Evolutionary conservation across 1,140 invertebrate genomes (phyloP), one percentile per base, ranked within the genome.

Genomic region (Aphidius gifuensis): DNA sequence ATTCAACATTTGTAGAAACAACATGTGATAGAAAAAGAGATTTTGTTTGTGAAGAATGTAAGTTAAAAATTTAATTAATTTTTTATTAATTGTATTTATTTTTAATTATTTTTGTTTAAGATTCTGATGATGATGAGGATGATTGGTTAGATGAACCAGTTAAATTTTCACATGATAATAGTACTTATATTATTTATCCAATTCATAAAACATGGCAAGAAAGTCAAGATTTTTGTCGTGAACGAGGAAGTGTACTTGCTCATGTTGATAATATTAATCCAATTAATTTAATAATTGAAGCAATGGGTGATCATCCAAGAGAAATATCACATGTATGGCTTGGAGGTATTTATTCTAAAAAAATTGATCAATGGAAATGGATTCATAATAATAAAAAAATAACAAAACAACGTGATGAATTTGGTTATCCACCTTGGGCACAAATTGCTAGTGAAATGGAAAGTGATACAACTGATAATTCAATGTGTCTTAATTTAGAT

Each of bases 261-360:
- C 58, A 66, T n/a, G 43, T 70, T 7, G 64, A 68, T 40, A 58
- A 66, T 56, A 64, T 67, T 21, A 59, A 68, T 23, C 39, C 64
- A 4, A 66, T 68, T 7, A 67, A 69, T 58, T 9, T 68, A 9
- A 71, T 74, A 32, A 62, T 71, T 45, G 66, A 69, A 50, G 68
- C 69, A 8, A 74, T 74, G 70, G 69, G 68, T 7, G 72, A 74
- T 70, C 70, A 72, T 66, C 72, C 70, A 8, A 65, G 67, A 66
- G 69, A 65, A 60, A 65, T 73, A 32, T 62, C 63, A 44, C 70
- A 74, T 40, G 11, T 72, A 9, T 74, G 70, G 69, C 58, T 69
- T 9, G 69, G 69, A 5, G 70, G 68, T 42, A 5, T 66, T 50
- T 66, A 61, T 21, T 51, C 61, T 53, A 39, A 32, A 5, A 69